phyloP scores from a whole-genome alignment of 2,113 vertebrate genomes.

The Chrysochloris asiatica region DNA sequence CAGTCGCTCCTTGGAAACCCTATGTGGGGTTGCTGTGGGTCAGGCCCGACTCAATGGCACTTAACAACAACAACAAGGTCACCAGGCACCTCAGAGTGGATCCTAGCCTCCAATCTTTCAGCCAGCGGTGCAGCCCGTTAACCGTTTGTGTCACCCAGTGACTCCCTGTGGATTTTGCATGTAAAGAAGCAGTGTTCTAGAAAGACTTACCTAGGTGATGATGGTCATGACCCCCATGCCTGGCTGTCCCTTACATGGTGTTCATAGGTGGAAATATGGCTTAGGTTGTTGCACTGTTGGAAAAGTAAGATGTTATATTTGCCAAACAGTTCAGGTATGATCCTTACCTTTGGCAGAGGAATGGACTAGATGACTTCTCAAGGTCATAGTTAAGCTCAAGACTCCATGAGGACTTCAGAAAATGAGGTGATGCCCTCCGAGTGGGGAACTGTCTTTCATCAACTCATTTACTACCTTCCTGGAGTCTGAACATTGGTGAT shows the following conservation, averaged over 20 bases:
- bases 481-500: rapidly evolving
- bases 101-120: too few species aligned
- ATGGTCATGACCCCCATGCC: rapidly evolving
- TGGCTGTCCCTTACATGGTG: not conserved
- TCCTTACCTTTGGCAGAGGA: not conserved
- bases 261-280: not conserved
- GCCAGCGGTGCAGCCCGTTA: too few species aligned
- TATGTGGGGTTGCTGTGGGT: too few species aligned
- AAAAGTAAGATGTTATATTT: not conserved
- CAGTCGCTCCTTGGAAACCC: too few species aligned
- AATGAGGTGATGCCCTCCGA: not conserved
- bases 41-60: too few species aligned
- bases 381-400: not conserved
- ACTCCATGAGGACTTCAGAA: not conserved
- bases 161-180: not conserved
- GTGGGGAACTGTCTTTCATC: too few species aligned
- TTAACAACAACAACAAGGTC: too few species aligned
- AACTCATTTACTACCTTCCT: not conserved
- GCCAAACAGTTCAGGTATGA: not conserved
- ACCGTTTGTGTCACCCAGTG: too few species aligned
- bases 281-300: not conserved
- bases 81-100: too few species aligned
- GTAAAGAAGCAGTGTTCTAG: not conserved
- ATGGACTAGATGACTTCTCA: not conserved
- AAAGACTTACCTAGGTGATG: not conserved